A percentile compares a stretch with the other conserved stretches of the same genome.
These are phyloP conservation scores for Phalacrocorax aristotelis DNA, from an alignment of 2,113 vertebrate species.

Conservation along the genomic window DNA sequence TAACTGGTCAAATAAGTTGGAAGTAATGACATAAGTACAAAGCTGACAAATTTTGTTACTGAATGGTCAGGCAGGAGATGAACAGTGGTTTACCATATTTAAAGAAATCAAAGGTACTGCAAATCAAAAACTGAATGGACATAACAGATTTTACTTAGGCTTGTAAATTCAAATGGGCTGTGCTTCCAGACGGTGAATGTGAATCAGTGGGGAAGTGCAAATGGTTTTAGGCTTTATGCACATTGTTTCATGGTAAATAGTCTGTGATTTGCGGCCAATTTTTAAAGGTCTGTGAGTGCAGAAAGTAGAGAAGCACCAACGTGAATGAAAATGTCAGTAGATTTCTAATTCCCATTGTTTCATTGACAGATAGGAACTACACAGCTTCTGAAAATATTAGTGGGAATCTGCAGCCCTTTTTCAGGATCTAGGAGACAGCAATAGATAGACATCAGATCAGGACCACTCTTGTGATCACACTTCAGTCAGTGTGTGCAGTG, in stretches of 20 bases:
- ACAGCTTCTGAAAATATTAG: background rate
- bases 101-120: background rate
- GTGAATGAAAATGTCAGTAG: background rate
- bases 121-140: background rate
- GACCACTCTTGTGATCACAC: background rate
- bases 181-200: background rate
- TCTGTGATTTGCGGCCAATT: background rate
- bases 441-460: background rate
- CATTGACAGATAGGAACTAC: background rate
- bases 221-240: background rate
- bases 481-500: background rate
- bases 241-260: background rate
- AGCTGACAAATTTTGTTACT: background rate
- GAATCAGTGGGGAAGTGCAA: background rate
- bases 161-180: background rate
- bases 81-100: background rate
- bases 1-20: slow-evolving; percentile 11
- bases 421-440: background rate
- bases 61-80: background rate
- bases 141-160: background rate
- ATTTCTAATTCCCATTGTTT: background rate
- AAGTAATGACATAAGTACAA: slow-evolving; percentile 1
- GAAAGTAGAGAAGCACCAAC: background rate
- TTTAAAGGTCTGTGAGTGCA: background rate
- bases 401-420: background rate